Conservation (phyloP, 2,888 invertebrate genomes). For the Oligia latruncula region DNA sequence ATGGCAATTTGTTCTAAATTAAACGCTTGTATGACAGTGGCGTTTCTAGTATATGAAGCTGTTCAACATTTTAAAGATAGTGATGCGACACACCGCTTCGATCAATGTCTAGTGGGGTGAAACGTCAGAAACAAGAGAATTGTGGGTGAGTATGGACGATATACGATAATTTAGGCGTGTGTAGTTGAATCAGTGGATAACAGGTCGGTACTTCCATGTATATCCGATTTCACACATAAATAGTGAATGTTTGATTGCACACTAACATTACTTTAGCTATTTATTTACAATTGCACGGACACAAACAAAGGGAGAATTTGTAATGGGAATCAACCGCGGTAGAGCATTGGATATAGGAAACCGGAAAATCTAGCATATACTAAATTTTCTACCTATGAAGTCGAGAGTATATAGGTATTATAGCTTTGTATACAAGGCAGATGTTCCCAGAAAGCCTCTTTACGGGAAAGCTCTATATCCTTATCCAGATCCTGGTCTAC, state of each 20-base stretch:
- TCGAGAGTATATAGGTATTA: not conserved
- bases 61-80: conserved; percentile 16
- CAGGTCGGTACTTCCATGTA: not conserved
- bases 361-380: not conserved
- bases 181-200: not conserved
- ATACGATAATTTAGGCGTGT: not conserved
- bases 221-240: not conserved
- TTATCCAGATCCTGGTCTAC: not conserved
- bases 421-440: not conserved
- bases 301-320: not conserved
- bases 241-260: not conserved
- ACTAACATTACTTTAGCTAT: not conserved
- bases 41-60: conserved; percentile 4
- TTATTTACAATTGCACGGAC: not conserved
- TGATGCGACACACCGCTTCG: conserved; percentile 6
- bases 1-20: conserved; percentile 50
- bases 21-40: conserved; percentile 11
- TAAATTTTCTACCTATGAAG: not conserved
- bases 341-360: not conserved
- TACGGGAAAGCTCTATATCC: not conserved
- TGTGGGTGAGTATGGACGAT: not conserved
- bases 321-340: not conserved
- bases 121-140: conserved; percentile 4
- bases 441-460: not conserved
- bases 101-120: not conserved